Conservation (phyloP, 2,797 vertebrate species). For the Cossypha heuglini region DNA sequence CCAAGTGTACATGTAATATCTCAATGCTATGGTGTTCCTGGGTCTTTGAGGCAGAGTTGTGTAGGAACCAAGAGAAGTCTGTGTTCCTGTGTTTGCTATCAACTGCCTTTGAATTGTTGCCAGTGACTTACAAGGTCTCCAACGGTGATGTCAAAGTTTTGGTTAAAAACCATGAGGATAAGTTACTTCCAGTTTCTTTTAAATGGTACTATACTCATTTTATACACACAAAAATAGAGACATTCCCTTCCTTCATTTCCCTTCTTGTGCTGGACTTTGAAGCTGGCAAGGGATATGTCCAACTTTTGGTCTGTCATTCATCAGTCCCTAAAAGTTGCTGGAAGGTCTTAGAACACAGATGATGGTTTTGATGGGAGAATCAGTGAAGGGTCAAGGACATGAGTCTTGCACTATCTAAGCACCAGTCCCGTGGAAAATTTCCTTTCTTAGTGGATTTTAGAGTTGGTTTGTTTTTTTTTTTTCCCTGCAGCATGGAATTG, state of each 20-base stretch:
- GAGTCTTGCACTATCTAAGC: background rate
- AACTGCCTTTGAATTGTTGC: background rate
- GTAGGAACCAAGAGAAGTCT: background rate
- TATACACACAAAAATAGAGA: background rate
- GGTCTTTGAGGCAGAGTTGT: background rate
- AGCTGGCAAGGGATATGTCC: background rate
- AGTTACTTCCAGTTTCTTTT: conserved; percentile 18
- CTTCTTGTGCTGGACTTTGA: background rate
- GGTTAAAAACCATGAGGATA: conserved; percentile 11
- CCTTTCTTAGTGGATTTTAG: background rate
- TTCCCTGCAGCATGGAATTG: background rate
- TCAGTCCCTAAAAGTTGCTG: background rate
- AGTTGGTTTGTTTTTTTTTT: rapidly evolving
- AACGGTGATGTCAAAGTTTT: background rate
- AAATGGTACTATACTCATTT: background rate
- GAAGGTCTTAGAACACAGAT: background rate
- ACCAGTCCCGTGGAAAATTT: background rate
- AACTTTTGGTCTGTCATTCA: background rate
- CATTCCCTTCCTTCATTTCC: background rate
- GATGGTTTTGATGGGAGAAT: background rate
- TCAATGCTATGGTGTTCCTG: background rate
- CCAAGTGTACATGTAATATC: background rate
- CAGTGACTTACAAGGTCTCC: background rate
- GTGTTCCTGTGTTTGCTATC: background rate
- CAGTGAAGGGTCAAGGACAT: background rate